Evolutionary conservation across 2,888 invertebrate genomes (phyloP).

Genomic region (Theodoxus fluviatilis): DNA sequence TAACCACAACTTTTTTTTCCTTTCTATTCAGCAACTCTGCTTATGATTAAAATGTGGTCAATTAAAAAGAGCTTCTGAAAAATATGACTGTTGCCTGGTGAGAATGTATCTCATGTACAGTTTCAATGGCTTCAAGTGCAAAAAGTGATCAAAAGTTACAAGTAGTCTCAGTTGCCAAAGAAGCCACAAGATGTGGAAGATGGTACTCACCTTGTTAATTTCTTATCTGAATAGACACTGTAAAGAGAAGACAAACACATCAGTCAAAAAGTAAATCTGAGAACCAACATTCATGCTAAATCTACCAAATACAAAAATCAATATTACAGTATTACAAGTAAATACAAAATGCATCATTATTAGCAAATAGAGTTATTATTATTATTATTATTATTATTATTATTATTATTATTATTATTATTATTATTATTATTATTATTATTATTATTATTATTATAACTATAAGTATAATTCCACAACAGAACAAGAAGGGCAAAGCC

Average conservation of each 20-base stretch:
- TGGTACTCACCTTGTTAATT: conserved; percentile 55
- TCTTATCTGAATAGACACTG: conserved; percentile 59
- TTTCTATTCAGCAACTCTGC: too few relatives aligned
- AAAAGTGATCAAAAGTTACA: too few relatives aligned
- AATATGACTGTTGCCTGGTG: too few relatives aligned
- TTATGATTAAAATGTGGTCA: too few relatives aligned
- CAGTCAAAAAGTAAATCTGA: not conserved
- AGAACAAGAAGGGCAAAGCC: too few relatives aligned
- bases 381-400: not conserved
- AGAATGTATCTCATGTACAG: too few relatives aligned
- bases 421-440: not conserved
- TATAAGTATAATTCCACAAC: too few relatives aligned
- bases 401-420: not conserved
- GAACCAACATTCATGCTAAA: not conserved
- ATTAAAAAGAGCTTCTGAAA: too few relatives aligned
- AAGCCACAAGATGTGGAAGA: not conserved
- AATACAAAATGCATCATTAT: not conserved
- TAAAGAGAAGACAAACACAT: conserved; percentile 34
- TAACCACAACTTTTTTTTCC: too few relatives aligned
- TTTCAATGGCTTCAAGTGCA: too few relatives aligned
- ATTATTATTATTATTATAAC: too few relatives aligned
- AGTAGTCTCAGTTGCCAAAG: too few relatives aligned
- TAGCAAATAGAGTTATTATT: not conserved
- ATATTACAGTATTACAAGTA: not conserved
- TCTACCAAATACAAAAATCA: not conserved